Base-by-base conservation (phyloP, 2,797 vertebrate species). In the Sebastes trivittatus region DNA sequence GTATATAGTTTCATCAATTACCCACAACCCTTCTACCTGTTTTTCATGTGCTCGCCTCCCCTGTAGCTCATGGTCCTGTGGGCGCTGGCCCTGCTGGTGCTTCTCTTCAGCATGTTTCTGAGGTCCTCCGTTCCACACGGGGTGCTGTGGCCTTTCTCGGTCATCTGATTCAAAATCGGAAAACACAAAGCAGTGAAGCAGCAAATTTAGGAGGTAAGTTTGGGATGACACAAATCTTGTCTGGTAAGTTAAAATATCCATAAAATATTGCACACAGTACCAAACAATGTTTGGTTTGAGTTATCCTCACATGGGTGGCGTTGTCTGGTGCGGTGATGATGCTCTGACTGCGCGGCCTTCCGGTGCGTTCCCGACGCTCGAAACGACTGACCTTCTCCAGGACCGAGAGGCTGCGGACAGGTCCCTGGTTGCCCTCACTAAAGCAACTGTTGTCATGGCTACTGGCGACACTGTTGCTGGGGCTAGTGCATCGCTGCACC, bases 341-440 rank as follows among this genome's bases (percentile, higher is more conserved):
- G 0, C 94, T 96, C 2, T 91, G 93, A 60, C 94, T 93, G 16
- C 93, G 92, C 20, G 90, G 96, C 75, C 89, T 89, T 16, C 92
- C 94, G 0, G 88, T 91, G 2, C 94, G 96, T 62, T 98, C 96
- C 1, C 93, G 95, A 52, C 95, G 96, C 90, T 99, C 98, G n/a
- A 99, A 97, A 78, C 94, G 95, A 77, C 89, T 97, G 46, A 99
- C 96, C 84, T 97, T 98, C 93, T 99, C 98, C 80, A 98, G 90
- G 73, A 99, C 98, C 0, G 97, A 98, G 87, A 97, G 96, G 84
- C 89, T 94, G 84, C 52, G 94, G 29, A 82, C 88, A 34, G 84
- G 92, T 16, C n/a, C 79, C 0, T 95, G 95, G 62, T 76, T 30
- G 69, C 85, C 62, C 2, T 89, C 82, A 1, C 46, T 89, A 52